A percentile compares a stretch with the other conserved stretches of the same genome.
These are phyloP conservation scores for Danio rerio DNA, from an alignment of 2,113 vertebrate genomes.

Conservation along the genomic window GRCz12tu NC_133197.1:18509001-18509500, in stretches of 20 bases:
- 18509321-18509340: neutral
- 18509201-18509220: neutral
- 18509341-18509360: neutral
- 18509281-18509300: neutral
- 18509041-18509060: slow-evolving; percentile 39
- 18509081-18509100: slow-evolving; percentile 63
- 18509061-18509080: slow-evolving; percentile 73
- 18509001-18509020: slow-evolving; percentile 46
- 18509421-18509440: neutral
- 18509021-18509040: slow-evolving; percentile 55
- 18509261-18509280: neutral
- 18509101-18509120: slow-evolving; percentile 53
- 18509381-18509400: neutral
- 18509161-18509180: slow-evolving; percentile 25
- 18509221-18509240: neutral
- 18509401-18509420: neutral
- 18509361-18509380: too few relatives aligned
- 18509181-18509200: slow-evolving; percentile 6
- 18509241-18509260: neutral
- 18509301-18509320: neutral
- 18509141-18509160: slow-evolving; percentile 6
- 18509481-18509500: too few relatives aligned
- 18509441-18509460: too few relatives aligned
- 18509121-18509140: slow-evolving; percentile 40
- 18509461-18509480: too few relatives aligned